Conservation (phyloP, 2,113 vertebrate species). For the Neogobius melanostomus region DNA sequence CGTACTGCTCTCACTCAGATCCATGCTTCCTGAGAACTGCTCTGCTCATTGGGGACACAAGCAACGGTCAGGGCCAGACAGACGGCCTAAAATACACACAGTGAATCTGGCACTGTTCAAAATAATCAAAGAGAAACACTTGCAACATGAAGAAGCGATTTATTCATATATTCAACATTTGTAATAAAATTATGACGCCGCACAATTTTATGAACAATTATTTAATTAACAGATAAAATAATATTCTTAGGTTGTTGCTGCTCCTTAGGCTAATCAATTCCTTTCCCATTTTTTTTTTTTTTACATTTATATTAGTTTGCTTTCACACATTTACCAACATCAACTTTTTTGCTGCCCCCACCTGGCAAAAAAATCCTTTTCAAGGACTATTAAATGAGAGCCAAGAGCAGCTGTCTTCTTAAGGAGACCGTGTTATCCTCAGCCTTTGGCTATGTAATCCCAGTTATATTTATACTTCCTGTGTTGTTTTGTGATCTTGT, state of each 20-base stretch:
- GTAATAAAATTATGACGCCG: too few relatives aligned
- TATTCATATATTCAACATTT: too few relatives aligned
- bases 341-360: slow-evolving; percentile 60
- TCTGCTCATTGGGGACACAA: slow-evolving; percentile 71
- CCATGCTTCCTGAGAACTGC: slow-evolving; percentile 78
- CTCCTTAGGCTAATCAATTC: too few relatives aligned
- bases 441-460: slow-evolving; percentile 13
- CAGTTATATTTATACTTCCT: slow-evolving; percentile 12
- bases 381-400: slow-evolving; percentile 31
- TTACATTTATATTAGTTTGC: neutral
- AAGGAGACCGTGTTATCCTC: slow-evolving; percentile 46
- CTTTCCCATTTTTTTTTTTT: neutral
- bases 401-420: slow-evolving; percentile 60
- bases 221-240: too few relatives aligned
- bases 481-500: slow-evolving; percentile 5
- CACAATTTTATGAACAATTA: too few relatives aligned
- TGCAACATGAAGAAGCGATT: too few relatives aligned
- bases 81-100: slow-evolving; percentile 3
- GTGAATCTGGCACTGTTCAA: too few relatives aligned
- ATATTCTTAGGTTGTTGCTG: neutral
- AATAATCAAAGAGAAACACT: too few relatives aligned
- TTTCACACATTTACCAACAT: slow-evolving; percentile 56
- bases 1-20: slow-evolving; percentile 79
- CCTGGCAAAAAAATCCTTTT: slow-evolving; percentile 50
- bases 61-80: slow-evolving; percentile 46